Percentiles rank a stretch among this genome's conserved stretches.
phyloP scores from a whole-genome alignment of 2,113 vertebrate species.

The Macroglossus sobrinus region DNA sequence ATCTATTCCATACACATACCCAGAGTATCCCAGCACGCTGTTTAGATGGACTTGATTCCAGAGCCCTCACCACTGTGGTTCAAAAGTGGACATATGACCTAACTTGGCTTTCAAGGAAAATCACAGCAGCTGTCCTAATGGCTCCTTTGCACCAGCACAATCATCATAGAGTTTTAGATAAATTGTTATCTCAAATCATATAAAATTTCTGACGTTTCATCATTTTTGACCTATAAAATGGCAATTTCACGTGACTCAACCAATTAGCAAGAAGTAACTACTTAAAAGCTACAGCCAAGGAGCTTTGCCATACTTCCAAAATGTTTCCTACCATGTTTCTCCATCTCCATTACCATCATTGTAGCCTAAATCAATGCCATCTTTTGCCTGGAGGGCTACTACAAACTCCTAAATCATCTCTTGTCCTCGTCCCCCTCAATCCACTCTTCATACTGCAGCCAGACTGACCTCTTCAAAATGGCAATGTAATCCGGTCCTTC shows the following conservation, averaged over 20 bases:
- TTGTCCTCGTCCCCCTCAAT: background rate
- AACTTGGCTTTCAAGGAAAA: background rate
- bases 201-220: background rate
- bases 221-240: background rate
- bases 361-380: background rate
- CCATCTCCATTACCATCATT: background rate
- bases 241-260: background rate
- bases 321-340: background rate
- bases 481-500: background rate
- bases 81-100: background rate
- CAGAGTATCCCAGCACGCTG: background rate
- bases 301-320: background rate
- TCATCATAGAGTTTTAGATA: background rate
- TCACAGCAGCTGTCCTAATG: background rate
- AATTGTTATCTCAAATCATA: background rate
- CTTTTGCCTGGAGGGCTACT: background rate
- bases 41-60: background rate
- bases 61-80: background rate
- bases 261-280: slow-evolving; percentile 17
- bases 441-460: background rate
- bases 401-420: background rate
- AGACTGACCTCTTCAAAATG: background rate
- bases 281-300: background rate
- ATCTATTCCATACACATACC: background rate
- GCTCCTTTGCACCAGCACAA: background rate